A percentile compares a stretch with the other conserved stretches of the same genome.
These are phyloP conservation scores for Tyto alba DNA, from an alignment of 2,113 vertebrate species.

Conservation along the genomic window DNA sequence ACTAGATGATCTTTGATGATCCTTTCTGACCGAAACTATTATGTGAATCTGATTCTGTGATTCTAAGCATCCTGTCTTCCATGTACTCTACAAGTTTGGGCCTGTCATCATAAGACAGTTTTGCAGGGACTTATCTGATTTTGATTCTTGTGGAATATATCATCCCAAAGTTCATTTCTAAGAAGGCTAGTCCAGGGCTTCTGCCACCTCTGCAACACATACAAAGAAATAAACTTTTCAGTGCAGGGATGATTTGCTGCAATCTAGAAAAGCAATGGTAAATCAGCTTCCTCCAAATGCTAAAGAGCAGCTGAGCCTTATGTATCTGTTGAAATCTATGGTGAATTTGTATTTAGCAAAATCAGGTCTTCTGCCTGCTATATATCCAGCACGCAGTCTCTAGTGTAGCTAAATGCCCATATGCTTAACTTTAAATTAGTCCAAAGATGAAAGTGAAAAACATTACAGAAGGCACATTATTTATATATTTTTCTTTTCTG, in stretches of 20 bases:
- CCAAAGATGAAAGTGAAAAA: background rate
- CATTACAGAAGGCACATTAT: background rate
- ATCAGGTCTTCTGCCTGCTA: background rate
- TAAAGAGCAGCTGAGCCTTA: background rate
- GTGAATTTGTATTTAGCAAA: background rate
- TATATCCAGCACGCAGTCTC: background rate
- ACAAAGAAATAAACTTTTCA: background rate
- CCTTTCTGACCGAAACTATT: background rate
- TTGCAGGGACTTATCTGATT: background rate
- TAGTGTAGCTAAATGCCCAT: background rate
- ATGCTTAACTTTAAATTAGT: background rate
- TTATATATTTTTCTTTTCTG: background rate
- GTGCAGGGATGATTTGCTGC: background rate
- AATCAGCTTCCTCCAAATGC: background rate
- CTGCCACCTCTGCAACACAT: background rate
- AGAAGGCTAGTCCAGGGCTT: background rate
- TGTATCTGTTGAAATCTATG: background rate
- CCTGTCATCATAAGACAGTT: background rate
- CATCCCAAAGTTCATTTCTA: background rate
- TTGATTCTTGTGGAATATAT: background rate
- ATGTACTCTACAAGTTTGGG: background rate
- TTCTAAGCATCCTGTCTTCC: background rate
- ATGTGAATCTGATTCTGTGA: background rate
- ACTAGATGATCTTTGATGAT: background rate
- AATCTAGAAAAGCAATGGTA: background rate